Evolutionary conservation across 2,113 vertebrate genomes (phyloP).

Genomic region (Thunnus thynnus): DNA sequence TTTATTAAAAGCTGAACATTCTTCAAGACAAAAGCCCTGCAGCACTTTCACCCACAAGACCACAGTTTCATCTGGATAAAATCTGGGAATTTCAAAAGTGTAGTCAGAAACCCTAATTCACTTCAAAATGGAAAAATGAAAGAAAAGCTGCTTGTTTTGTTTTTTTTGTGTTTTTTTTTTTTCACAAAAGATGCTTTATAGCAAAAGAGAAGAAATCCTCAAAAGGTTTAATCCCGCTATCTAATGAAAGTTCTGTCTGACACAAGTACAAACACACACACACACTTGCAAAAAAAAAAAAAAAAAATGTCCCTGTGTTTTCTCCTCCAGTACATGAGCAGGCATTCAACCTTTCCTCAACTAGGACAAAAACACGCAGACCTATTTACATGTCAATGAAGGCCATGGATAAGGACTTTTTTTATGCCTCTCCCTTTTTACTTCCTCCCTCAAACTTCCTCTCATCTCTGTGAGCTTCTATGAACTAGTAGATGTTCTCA

Average conservation of each 20-base stretch:
- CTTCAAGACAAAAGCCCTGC: constrained; percentile 56
- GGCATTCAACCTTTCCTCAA: constrained; percentile 57
- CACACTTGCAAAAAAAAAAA: not conserved
- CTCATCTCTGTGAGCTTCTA: constrained; percentile 14
- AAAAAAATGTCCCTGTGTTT: constrained; percentile 26
- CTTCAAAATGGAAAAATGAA: constrained; percentile 42
- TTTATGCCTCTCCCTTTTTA: constrained; percentile 14
- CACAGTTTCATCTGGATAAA: constrained; percentile 61
- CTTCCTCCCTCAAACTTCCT: constrained; percentile 16
- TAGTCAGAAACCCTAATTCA: constrained; percentile 37
- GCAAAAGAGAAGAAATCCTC: constrained; percentile 3
- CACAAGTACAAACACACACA: constrained; percentile 7
- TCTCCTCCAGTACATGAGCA: constrained; percentile 45
- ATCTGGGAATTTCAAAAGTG: constrained; percentile 46
- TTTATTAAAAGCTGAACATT: constrained; percentile 65
- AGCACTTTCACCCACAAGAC: constrained; percentile 54
- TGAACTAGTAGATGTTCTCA: constrained; percentile 27
- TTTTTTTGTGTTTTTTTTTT: not conserved
- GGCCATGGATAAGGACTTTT: constrained; percentile 41
- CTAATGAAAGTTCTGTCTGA: not conserved
- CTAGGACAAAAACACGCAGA: constrained; percentile 68
- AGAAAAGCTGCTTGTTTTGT: constrained; percentile 34
- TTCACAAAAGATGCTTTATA: constrained; percentile 4
- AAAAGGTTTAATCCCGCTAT: constrained; percentile 18
- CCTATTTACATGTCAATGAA: constrained; percentile 74